These are phyloP conservation scores for Melanotaenia maccullochi DNA, from an alignment of 2,797 vertebrate species.

Conservation along the genomic window DNA sequence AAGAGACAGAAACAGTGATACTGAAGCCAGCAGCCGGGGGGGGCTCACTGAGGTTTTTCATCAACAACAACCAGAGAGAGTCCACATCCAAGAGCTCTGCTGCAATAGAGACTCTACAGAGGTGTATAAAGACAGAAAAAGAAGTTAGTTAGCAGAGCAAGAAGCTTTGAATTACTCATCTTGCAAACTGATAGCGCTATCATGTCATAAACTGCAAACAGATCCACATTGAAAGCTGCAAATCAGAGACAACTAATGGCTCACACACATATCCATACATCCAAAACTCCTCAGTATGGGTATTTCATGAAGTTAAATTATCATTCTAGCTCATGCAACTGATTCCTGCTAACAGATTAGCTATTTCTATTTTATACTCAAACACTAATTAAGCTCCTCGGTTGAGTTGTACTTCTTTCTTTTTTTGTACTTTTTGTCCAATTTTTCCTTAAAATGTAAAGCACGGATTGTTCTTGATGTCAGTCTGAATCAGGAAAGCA, in stretches of 20 bases:
- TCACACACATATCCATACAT: slow-evolving; percentile 31
- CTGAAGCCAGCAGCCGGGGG: slow-evolving; percentile 35
- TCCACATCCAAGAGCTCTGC: slow-evolving; percentile 7
- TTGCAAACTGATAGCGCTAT: slow-evolving; percentile 14
- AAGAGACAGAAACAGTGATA: slow-evolving; percentile 22
- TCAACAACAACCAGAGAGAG: slow-evolving; percentile 41
- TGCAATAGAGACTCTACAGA: slow-evolving; percentile 19
- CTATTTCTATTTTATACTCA: slow-evolving; percentile 4
- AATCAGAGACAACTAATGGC: slow-evolving; percentile 51
- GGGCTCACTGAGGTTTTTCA: slow-evolving; percentile 53
- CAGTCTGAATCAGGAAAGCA: slow-evolving; percentile 47
- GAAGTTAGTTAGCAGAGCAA: slow-evolving; percentile 33
- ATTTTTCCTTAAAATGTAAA: slow-evolving; percentile 39
- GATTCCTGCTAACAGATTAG: not conserved
- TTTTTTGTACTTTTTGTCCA: slow-evolving; percentile 15
- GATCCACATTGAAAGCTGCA: slow-evolving; percentile 12
- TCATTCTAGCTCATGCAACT: slow-evolving; percentile 14
- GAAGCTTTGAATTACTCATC: slow-evolving; percentile 59
- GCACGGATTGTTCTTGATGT: slow-evolving; percentile 45
- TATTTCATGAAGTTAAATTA: slow-evolving; percentile 16
- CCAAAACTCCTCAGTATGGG: slow-evolving; percentile 6
- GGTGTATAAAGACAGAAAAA: slow-evolving; percentile 35
- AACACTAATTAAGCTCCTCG: slow-evolving; percentile 23
- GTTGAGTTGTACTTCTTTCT: slow-evolving; percentile 8
- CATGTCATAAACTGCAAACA: not conserved